Conservation (phyloP, 1,140 invertebrate genomes). For the Phymastichus coffea region DNA sequence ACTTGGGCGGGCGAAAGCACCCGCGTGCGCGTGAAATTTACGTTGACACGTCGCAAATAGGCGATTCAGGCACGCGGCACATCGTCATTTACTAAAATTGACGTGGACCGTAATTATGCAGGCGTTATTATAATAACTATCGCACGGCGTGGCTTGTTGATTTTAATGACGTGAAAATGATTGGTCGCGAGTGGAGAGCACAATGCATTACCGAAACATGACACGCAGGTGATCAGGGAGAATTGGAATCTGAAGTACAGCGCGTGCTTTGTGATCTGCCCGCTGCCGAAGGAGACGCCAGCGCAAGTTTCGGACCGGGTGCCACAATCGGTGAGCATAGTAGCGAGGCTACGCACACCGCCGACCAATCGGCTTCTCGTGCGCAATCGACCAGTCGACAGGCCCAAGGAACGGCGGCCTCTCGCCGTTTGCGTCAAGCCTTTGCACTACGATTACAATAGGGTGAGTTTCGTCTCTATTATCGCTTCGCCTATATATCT, state of each 20-base stretch:
- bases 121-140: too few relatives aligned
- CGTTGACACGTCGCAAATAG: too few relatives aligned
- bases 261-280: constrained; percentile 85
- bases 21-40: too few relatives aligned
- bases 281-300: constrained; percentile 60
- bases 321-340: constrained; percentile 66
- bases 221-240: constrained; percentile 83
- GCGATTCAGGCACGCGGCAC: too few relatives aligned
- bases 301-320: constrained; percentile 30
- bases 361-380: constrained; percentile 66
- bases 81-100: too few relatives aligned
- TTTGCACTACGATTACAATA: constrained; percentile 86
- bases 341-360: constrained; percentile 58
- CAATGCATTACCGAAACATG: too few relatives aligned
- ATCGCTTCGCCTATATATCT: too few relatives aligned
- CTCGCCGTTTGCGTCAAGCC: constrained; percentile 93
- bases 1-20: too few relatives aligned
- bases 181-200: too few relatives aligned
- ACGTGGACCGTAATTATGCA: too few relatives aligned
- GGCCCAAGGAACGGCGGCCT: constrained; percentile 49
- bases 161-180: too few relatives aligned
- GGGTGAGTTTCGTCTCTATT: constrained; percentile 56
- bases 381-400: constrained; percentile 55
- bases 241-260: constrained; percentile 95
- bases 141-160: too few relatives aligned